phyloP scores from a whole-genome alignment of 2,888 invertebrate species.

The Orchesella flavescens region DNA sequence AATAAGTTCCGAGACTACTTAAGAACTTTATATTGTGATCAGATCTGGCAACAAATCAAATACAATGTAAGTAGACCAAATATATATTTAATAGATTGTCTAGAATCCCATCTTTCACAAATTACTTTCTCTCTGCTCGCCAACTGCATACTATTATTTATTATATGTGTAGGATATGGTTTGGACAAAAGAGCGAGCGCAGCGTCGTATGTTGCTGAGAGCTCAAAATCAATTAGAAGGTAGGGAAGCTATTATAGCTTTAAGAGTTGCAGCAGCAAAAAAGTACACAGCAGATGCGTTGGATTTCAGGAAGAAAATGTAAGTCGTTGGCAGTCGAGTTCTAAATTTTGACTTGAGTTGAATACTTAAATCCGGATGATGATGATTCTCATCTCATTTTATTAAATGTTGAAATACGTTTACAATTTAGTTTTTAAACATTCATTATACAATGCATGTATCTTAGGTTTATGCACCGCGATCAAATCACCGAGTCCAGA shows the following conservation, averaged over 20 bases:
- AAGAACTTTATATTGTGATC: constrained; percentile 51
- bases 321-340: too few relatives aligned
- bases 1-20: constrained; percentile 66
- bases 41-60: constrained; percentile 30
- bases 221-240: constrained; percentile 8
- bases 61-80: not conserved
- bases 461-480: too few relatives aligned
- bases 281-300: not conserved
- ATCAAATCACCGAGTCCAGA: constrained; percentile 32
- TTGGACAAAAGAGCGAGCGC: constrained; percentile 29
- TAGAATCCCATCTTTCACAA: too few relatives aligned
- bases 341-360: too few relatives aligned
- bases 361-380: too few relatives aligned
- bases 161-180: constrained; percentile 23
- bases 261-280: constrained; percentile 33
- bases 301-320: constrained; percentile 40
- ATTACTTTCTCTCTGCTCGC: too few relatives aligned
- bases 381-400: too few relatives aligned
- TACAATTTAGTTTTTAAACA: too few relatives aligned
- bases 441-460: too few relatives aligned
- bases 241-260: constrained; percentile 1
- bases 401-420: too few relatives aligned
- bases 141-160: too few relatives aligned
- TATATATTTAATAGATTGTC: too few relatives aligned
- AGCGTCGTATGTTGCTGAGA: constrained; percentile 8